Base-by-base conservation (phyloP, 2,888 invertebrate species). In the Tigriopus californicus region DNA sequence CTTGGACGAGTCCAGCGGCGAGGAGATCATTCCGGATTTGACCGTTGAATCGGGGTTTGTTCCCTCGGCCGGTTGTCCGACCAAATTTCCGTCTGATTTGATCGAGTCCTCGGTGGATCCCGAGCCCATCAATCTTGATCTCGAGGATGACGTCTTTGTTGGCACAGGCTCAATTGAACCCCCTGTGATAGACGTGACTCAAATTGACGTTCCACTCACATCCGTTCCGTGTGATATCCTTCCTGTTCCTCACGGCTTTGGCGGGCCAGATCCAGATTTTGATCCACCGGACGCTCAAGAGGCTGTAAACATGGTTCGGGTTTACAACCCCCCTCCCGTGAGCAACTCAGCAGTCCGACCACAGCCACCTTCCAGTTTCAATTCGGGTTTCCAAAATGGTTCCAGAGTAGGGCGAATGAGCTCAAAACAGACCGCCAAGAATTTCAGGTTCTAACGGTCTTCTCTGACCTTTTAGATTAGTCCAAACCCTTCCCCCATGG, bases 51-150 rank as follows among this genome's bases (percentile, higher is more conserved):
- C 56, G 5, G 56, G 44, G 2, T 20, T 20, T 13, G 22, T 22
- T 22, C 5, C 20, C 5, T 13, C 49, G 20, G 6, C 20, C 6
- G 12, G n/a, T 3, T 20, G 13, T 22, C n/a, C 46, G n/a, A 41
- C n/a, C 15, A 22, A 22, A 2, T 56, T 56, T 22, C 56, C 56
- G 15, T 46, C 25, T 13, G 56, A 56, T 44, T 44, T 56, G 25
- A 18, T 42, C 22, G 56, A 56, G 44, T 44, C 46, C 33, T 56
- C 56, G 8, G 56, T 56, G 13, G 56, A 56, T 56, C 56, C 56
- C n/a, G 42, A 22, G 25, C 56, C 41, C 6, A 3, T 18, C n/a
- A n/a, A 15, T 15, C 46, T 44, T 15, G 49, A 49, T 6, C 22
- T 49, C 22, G 20, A 49, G 22, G 49, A 49, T 20, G 22, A 44